Evolutionary conservation across 2,888 invertebrate species (phyloP).

Genomic region (Xanthia togata): DNA sequence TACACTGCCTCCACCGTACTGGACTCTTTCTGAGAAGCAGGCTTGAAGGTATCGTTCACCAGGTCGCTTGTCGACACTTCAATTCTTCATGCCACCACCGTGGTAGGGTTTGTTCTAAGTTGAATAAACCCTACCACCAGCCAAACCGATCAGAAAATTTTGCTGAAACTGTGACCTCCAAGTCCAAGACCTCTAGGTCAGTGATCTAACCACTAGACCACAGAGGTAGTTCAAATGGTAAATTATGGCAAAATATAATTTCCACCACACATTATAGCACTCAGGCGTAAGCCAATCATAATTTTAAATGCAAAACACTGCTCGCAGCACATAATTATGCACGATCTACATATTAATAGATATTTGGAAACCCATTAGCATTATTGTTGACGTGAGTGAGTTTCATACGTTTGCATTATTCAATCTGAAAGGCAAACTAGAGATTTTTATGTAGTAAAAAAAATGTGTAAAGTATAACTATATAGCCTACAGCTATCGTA

Average conservation of each 20-base stretch:
- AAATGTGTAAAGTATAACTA: neutral
- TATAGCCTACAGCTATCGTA: neutral
- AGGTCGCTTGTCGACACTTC: too few relatives aligned
- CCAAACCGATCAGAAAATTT: too few relatives aligned
- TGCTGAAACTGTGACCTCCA: too few relatives aligned
- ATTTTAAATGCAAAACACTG: constrained; percentile 50
- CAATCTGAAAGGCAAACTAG: neutral
- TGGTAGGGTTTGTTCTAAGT: too few relatives aligned
- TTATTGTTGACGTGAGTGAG: constrained; percentile 18
- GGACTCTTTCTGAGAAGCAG: too few relatives aligned
- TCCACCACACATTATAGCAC: constrained; percentile 1
- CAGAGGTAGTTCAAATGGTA: too few relatives aligned
- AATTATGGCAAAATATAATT: constrained; percentile 19
- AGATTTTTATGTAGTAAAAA: neutral
- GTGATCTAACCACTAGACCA: too few relatives aligned
- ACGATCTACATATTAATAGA: constrained; percentile 51
- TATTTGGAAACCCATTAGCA: constrained; percentile 48
- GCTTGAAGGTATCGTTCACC: too few relatives aligned
- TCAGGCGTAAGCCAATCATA: constrained; percentile 41
- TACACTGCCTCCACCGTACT: too few relatives aligned
- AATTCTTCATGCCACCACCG: too few relatives aligned
- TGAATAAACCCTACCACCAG: too few relatives aligned
- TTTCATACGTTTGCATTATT: constrained; percentile 17
- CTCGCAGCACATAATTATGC: constrained; percentile 40
- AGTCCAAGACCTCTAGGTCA: too few relatives aligned